phyloP scores from a whole-genome alignment of 2,797 vertebrate species.

The Hemitrygon akajei region DNA sequence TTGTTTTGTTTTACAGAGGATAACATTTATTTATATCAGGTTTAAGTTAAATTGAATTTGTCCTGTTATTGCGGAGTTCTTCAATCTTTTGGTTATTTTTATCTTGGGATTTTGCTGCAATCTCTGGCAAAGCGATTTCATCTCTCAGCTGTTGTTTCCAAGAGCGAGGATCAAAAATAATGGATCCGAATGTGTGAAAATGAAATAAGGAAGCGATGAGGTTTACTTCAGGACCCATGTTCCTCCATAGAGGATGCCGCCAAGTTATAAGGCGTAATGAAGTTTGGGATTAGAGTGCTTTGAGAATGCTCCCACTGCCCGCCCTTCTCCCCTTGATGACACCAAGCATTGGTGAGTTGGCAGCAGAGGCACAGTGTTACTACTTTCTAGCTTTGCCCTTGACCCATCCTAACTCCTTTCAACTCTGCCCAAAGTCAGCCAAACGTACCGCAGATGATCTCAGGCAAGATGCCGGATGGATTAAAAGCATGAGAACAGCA shows the following conservation, averaged over 20 bases:
- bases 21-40: conserved; percentile 75
- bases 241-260: conserved; percentile 56
- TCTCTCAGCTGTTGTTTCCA: conserved; percentile 69
- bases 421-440: conserved; percentile 17
- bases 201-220: conserved; percentile 39
- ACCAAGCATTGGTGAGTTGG: neutral
- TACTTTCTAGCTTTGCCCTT: neutral
- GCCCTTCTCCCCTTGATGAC: neutral
- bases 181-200: conserved; percentile 64
- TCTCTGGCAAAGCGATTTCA: conserved; percentile 68
- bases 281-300: neutral
- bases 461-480: conserved; percentile 4
- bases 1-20: conserved; percentile 39
- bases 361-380: neutral
- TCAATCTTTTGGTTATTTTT: conserved; percentile 78
- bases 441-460: neutral
- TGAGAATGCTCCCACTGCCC: neutral
- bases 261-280: neutral
- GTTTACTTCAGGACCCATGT: conserved; percentile 57
- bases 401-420: neutral
- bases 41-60: conserved; percentile 73
- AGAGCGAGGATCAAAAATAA: conserved; percentile 71
- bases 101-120: conserved; percentile 74
- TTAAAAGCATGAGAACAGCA: conserved; percentile 10
- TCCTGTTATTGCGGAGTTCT: conserved; percentile 70